Evolutionary conservation across 2,797 vertebrate genomes (phyloP).

Genomic region (Crocidura indochinensis): DNA sequence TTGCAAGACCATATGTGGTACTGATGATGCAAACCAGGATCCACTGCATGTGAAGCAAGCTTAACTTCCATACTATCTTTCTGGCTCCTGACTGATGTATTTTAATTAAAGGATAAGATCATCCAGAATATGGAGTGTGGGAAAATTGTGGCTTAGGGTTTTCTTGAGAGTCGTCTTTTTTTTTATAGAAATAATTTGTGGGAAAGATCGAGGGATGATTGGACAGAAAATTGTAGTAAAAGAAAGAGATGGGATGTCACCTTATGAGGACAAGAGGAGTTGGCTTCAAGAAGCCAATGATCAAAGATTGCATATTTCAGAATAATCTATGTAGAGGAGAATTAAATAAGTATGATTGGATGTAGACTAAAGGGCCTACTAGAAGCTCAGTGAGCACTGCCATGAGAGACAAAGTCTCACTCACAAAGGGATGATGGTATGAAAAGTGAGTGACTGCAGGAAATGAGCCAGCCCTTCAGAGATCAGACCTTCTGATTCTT

Average conservation of each 20-base stretch:
- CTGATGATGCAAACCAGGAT: too few relatives aligned
- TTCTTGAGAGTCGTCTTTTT: not conserved
- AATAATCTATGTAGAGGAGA: conserved; percentile 12
- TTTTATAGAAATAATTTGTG: conserved; percentile 35
- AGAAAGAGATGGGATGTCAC: not conserved
- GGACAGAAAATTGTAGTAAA: conserved; percentile 3
- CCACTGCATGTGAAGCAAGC: too few relatives aligned
- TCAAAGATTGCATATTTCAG: conserved; percentile 12
- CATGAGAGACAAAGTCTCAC: not conserved
- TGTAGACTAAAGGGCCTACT: not conserved
- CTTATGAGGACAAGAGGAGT: not conserved
- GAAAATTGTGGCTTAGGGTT: not conserved
- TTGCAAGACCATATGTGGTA: too few relatives aligned
- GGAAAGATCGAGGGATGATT: not conserved
- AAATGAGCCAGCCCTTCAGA: not conserved
- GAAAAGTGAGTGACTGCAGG: conserved; percentile 9
- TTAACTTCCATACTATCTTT: too few relatives aligned
- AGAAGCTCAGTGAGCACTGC: not conserved
- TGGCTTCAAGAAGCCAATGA: not conserved
- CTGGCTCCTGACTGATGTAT: not conserved
- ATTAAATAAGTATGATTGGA: not conserved
- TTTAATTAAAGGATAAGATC: conserved; percentile 23
- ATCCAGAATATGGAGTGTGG: not conserved
- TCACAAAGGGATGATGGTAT: conserved; percentile 7
- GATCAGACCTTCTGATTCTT: not conserved